Evolutionary conservation across 2,113 vertebrate genomes (phyloP), one percentile per base, ranked within the genome.

Genomic region (Athene cunicularia): DNA sequence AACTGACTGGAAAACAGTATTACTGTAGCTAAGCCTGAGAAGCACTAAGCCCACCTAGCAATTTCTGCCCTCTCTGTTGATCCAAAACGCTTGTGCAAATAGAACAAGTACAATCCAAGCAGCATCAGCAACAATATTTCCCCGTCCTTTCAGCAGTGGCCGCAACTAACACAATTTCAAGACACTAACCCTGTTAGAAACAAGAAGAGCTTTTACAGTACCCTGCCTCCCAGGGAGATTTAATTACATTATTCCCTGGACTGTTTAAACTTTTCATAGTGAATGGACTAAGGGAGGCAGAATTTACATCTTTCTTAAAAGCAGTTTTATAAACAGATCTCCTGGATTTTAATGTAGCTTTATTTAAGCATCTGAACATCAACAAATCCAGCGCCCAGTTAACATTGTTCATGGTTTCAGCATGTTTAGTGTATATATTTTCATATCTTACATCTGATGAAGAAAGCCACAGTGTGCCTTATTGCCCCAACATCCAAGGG

Each of bases 311-410:
- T 79, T 88, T 90, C 96, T 96, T 70, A 91, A 93, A 95, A 96
- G 91, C 93, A 93, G 58, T 63, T 96, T 82, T 96, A 97, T 89
- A 60, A 97, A 94, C 89, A 94, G 66, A 68, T 95, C 39, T 86
- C 80, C 86, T 72, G 70, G 80, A 95, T 95, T 96, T 96, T 93
- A 95, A 94, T 32, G 89, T 55, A 98, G 95, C 84, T 98, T 98
- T 98, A 98, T 98, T 98, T 93, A 96, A 97, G 97, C 97, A 95
- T 83, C 95, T 95, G 95, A 97, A 95, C 88, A 98, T 93, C 93
- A 90, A 93, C 90, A 88, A 92, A 97, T 96, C 89, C 96, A 97
- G 98, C 98, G 95, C 96, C 97, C 96, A 88, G 66, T 71, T 97
- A 97, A 98, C 96, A 97, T 96, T 94, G 90, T 97, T 95, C 90